These are phyloP conservation scores for Baccha elongata DNA, from an alignment of 2,888 invertebrate genomes.

Conservation along the genomic window DNA sequence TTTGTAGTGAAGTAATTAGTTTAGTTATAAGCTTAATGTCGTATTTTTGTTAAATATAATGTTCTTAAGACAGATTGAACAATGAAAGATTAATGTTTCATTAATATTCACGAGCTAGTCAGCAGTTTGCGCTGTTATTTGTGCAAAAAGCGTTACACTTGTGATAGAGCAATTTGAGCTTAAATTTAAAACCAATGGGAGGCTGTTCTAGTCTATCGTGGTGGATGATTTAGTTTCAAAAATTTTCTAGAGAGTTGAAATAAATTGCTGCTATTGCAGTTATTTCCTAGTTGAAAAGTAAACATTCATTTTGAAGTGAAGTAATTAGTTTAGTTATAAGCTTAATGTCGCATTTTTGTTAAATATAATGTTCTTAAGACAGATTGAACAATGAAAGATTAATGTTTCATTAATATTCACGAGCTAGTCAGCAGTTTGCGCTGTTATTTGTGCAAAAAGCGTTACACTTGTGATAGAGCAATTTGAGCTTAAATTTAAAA, in stretches of 20 bases:
- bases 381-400: background rate
- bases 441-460: conserved; percentile 76
- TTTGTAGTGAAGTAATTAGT: background rate
- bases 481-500: conserved; percentile 66
- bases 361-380: too few relatives aligned
- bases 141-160: conserved; percentile 80
- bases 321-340: background rate
- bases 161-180: conserved; percentile 77
- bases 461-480: conserved; percentile 80
- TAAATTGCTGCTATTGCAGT: background rate
- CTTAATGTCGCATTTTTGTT: too few relatives aligned
- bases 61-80: too few relatives aligned
- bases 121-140: conserved; percentile 17
- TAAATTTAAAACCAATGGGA: conserved; percentile 59
- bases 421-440: background rate
- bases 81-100: background rate
- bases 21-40: background rate
- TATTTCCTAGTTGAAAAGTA: conserved; percentile 61
- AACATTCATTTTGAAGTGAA: background rate
- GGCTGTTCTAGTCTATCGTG: conserved; percentile 78
- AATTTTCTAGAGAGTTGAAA: conserved; percentile 57
- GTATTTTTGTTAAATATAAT: too few relatives aligned
- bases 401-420: background rate
- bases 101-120: background rate
- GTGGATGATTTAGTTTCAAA: conserved; percentile 45